Evolutionary conservation across 2,113 vertebrate species (phyloP).

Genomic region (Corythaeola cristata): DNA sequence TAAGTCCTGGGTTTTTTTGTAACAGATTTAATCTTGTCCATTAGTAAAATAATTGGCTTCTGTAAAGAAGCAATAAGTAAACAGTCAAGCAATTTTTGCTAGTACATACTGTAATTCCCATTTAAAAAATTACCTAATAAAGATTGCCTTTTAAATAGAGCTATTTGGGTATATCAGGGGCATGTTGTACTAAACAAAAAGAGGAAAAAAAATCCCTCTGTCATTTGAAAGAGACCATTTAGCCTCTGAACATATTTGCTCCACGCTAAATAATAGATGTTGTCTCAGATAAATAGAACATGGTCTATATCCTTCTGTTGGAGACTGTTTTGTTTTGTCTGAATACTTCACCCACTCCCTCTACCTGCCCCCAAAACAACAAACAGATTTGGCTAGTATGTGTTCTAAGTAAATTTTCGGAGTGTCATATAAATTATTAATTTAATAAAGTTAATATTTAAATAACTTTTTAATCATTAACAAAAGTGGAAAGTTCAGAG

Average conservation of each 20-base stretch:
- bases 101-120: background rate
- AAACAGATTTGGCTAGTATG: background rate
- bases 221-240: conserved; percentile 29
- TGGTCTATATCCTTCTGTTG: background rate
- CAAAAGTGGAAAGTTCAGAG: conserved; percentile 49
- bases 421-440: conserved; percentile 39
- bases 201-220: background rate
- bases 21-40: background rate
- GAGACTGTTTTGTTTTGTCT: conserved; percentile 18
- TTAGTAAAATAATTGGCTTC: conserved; percentile 27
- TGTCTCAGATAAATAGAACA: conserved; percentile 21
- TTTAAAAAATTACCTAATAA: conserved; percentile 50
- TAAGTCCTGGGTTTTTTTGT: background rate
- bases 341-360: background rate
- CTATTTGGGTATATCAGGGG: conserved; percentile 25
- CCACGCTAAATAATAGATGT: conserved; percentile 42
- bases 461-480: conserved; percentile 40
- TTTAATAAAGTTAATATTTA: conserved; percentile 60
- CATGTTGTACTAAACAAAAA: conserved; percentile 26
- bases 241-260: conserved; percentile 40
- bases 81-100: conserved; percentile 35
- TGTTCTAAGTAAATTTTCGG: conserved; percentile 22
- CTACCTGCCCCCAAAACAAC: background rate
- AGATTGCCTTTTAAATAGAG: conserved; percentile 14
- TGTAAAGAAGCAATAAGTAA: conserved; percentile 46